Evolutionary conservation across 2,797 vertebrate genomes (phyloP), one percentile per base, ranked within the genome.

Genomic region (Lemur catta): DNA sequence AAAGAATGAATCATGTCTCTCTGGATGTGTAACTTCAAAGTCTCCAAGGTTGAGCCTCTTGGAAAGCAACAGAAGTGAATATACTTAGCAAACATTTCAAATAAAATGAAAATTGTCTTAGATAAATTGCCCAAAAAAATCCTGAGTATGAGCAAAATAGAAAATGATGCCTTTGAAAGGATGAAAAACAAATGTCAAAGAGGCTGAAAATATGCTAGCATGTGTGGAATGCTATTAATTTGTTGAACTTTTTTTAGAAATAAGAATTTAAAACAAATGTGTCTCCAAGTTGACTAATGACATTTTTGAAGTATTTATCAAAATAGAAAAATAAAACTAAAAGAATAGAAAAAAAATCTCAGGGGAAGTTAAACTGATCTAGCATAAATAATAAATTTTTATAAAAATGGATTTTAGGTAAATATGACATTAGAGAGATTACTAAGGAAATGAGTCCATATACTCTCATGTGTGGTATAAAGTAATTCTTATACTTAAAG

Each of bases 401-500:
- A 72, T 80, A 84, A 38, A 78, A 81, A 93, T 93, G 46, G 46
- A 63, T 57, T 71, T 95, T 67, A 65, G 28, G 28, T 48, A 89
- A 89, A 88, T n/a, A 71, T 61, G 12, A 5, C 57, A 80, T n/a
- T 61, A 75, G 24, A 71, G 59, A 69, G 5, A 92, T 48, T 71
- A 52, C 33, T 38, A 43, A 92, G 15, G 22, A 67, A 91, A 79
- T 59, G n/a, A 91, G 12, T 41, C 6, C 24, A 93, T 50, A 35
- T 67, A 74, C 67, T 82, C 24, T 22, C 50, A 46, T 65, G 7
- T 38, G 69, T 91, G 67, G 33, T 35, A 78, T 35, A 38, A 90
- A 79, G 20, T 61, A 93, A 74, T 86, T 94, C 11, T 75, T 80
- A 26, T 52, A 52, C 89, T 96, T 89, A 65, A 89, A 92, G n/a